Evolutionary conservation across 2,797 vertebrate species (phyloP).

Genomic region (Sitta carolinensis): DNA sequence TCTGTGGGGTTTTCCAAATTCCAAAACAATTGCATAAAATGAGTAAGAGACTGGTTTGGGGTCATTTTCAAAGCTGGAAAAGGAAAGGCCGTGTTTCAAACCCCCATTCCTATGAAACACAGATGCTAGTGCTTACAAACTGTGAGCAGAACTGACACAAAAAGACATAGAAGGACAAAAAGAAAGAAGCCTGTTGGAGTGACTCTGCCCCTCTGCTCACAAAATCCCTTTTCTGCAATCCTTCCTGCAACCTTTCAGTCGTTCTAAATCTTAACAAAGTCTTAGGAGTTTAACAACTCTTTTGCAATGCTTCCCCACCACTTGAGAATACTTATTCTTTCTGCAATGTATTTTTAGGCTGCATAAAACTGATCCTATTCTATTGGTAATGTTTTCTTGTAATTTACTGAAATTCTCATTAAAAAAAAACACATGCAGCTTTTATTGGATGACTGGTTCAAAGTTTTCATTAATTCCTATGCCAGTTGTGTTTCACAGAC

Average conservation of each 20-base stretch:
- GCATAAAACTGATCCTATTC: neutral
- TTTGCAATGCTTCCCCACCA: neutral
- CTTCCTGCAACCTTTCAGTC: neutral
- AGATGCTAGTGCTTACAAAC: neutral
- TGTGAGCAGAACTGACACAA: neutral
- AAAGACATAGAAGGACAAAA: neutral
- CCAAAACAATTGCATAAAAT: slow-evolving; percentile 45
- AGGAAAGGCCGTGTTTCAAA: neutral
- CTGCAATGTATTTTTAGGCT: slow-evolving; percentile 9
- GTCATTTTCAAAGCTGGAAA: neutral
- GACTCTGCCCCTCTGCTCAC: neutral
- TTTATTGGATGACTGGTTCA: neutral
- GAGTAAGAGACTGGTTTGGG: neutral
- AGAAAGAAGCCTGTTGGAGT: neutral
- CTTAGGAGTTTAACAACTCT: neutral
- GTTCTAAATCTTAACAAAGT: neutral
- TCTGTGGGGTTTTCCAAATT: slow-evolving; percentile 56
- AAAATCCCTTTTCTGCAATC: neutral
- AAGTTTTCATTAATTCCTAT: neutral
- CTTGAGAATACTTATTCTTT: slow-evolving; percentile 10
- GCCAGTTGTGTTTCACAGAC: neutral
- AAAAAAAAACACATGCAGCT: neutral
- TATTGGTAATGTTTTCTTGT: neutral
- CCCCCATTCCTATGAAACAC: slow-evolving; percentile 2
- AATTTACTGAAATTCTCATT: neutral